Evolutionary conservation across 1,140 invertebrate genomes (phyloP).

Genomic region (Drosophila navojoa): DNA sequence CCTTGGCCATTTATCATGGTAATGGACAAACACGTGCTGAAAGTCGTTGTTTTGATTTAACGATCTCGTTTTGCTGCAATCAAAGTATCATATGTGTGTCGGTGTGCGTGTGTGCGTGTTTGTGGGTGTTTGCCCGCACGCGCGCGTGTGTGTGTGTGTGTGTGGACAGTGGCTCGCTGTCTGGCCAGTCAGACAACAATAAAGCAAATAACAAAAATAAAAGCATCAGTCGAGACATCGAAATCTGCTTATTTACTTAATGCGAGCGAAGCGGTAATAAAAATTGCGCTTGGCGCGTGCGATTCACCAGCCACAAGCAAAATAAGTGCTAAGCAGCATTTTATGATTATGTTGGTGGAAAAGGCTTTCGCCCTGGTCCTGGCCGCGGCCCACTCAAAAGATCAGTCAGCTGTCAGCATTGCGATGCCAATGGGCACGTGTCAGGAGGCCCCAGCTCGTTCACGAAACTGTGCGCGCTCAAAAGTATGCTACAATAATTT

Average conservation of each 20-base stretch:
- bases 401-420: neutral
- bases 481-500: slow-evolving; percentile 37
- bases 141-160: neutral
- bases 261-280: slow-evolving; percentile 48
- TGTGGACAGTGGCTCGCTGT: slow-evolving; percentile 28
- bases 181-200: slow-evolving; percentile 34
- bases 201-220: slow-evolving; percentile 23
- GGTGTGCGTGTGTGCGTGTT: neutral
- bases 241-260: slow-evolving; percentile 53
- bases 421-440: neutral
- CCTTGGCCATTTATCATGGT: slow-evolving; percentile 68
- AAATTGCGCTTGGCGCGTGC: slow-evolving; percentile 28
- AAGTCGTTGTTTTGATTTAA: slow-evolving; percentile 73
- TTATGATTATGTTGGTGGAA: slow-evolving; percentile 68
- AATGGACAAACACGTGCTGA: slow-evolving; percentile 60
- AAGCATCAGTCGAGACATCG: slow-evolving; percentile 43
- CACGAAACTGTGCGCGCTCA: neutral
- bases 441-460: neutral
- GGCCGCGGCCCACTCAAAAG: neutral
- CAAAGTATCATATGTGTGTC: slow-evolving; percentile 47
- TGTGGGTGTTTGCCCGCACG: neutral
- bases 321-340: slow-evolving; percentile 66
- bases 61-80: slow-evolving; percentile 70
- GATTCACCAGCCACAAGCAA: slow-evolving; percentile 13
- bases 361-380: slow-evolving; percentile 11